Evolutionary conservation across 2,113 vertebrate species (phyloP).

Genomic region (Piprites chloris): DNA sequence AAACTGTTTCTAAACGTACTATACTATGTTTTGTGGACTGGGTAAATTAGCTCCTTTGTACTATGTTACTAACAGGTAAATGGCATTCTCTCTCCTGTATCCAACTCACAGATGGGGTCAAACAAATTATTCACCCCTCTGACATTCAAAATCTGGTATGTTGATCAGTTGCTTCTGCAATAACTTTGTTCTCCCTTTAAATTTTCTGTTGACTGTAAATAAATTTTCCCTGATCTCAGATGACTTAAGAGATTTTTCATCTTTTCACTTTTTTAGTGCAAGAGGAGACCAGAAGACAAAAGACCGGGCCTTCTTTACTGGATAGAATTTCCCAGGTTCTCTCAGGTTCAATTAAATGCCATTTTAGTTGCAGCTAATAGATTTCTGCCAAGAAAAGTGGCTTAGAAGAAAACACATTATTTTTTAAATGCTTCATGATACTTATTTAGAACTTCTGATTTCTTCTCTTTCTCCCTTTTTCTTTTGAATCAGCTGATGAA

Average conservation of each 20-base stretch:
- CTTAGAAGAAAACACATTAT: not conserved
- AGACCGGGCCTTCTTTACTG: not conserved
- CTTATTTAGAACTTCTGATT: not conserved
- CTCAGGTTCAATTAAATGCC: not conserved
- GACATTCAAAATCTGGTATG: not conserved
- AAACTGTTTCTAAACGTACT: not conserved
- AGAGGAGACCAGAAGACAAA: not conserved
- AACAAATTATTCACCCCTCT: not conserved
- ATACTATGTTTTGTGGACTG: not conserved
- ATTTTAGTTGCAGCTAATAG: not conserved
- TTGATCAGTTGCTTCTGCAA: not conserved
- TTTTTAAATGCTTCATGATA: not conserved
- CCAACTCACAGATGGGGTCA: not conserved
- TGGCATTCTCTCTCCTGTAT: not conserved
- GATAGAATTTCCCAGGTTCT: not conserved
- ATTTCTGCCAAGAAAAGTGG: not conserved
- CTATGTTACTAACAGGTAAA: not conserved
- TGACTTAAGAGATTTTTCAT: not conserved
- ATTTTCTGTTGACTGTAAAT: not conserved
- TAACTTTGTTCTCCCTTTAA: not conserved
- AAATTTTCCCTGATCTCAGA: not conserved
- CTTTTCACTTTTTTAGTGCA: not conserved
- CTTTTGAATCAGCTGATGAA: not conserved
- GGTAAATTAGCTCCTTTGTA: not conserved
- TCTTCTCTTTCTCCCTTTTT: not conserved